Evolutionary conservation across 2,888 invertebrate genomes (phyloP).

Genomic region (Pristionchus exspectatus): DNA sequence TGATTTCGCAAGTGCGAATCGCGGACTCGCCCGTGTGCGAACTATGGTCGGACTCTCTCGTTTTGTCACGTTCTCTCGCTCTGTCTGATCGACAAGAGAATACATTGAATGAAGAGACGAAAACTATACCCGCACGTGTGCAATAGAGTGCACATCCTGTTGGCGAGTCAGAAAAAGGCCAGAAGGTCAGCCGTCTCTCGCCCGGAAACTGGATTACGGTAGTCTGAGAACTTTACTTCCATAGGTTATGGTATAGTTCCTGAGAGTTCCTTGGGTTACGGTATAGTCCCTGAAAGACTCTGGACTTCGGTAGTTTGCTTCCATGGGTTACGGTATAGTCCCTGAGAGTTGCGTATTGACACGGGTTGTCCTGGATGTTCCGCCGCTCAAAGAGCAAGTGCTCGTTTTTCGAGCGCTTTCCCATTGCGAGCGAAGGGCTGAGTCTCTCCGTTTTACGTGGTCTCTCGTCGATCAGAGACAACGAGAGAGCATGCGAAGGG

Average conservation of each 20-base stretch:
- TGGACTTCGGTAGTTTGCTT: background rate
- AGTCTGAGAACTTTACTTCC: background rate
- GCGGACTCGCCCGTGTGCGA: background rate
- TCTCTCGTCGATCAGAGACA: slow-evolving; percentile 5
- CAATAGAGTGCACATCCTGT: background rate
- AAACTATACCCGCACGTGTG: background rate
- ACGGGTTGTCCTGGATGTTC: background rate
- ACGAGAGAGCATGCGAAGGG: background rate
- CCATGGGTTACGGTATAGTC: background rate
- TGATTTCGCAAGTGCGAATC: slow-evolving; percentile 1
- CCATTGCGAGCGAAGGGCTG: background rate
- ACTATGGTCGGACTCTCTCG: too few relatives aligned
- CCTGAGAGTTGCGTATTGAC: background rate
- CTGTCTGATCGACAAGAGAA: too few relatives aligned
- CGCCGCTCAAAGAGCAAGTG: slow-evolving; percentile 11
- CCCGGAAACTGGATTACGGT: background rate
- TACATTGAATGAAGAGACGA: too few relatives aligned
- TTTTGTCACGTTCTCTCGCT: too few relatives aligned
- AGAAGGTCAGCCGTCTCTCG: background rate
- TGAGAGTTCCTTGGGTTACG: background rate
- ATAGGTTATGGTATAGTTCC: too few relatives aligned
- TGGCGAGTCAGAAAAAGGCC: background rate
- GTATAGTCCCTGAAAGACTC: background rate
- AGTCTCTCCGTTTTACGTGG: background rate
- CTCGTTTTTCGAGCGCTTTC: background rate